Base-by-base conservation (phyloP, 2,888 invertebrate genomes). In the Dermolepida albohirtum region DNA sequence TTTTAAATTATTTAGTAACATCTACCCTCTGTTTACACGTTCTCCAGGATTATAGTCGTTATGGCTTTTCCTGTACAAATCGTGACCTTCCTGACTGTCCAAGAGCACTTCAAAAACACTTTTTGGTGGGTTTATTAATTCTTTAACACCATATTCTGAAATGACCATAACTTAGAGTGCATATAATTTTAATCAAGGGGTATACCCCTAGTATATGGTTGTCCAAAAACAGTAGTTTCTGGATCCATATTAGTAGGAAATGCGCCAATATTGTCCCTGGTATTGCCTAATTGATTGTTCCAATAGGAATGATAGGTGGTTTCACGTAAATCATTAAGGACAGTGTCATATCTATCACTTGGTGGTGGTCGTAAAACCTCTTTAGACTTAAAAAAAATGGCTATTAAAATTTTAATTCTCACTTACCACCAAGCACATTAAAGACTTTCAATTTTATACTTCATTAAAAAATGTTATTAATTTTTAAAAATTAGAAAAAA, bases 241-340 rank as follows among this genome's bases (percentile, higher is more conserved):
- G 80, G 80, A 68, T 84, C 80, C 75, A 85, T 79, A 27, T 70
- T 49, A 14, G 76, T 75, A 2, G 86, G 86, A 40, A 87, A 76
- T 51, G 83, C 81, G 2, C 84, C 80, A 62, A 78, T 74, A 16
- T 81, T 81, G 78, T 86, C 85, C 54, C 81, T 78, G 10, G 76
- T 74, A 75, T 78, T 83, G 29, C 86, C 86, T 12, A 85, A 70
- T 71, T 82, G 78, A 71, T 81, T 79, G 55, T 83, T 80, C 84
- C 85, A 86, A 67, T 84, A 85, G 11, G 84, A 82, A 39, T 78
- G 78, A 72, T 84, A 85, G n/a, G 82, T 77, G 1, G 86, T 85
- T 70, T 86, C 85, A 73, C 80, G 81, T 54, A 86, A 77, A 71
- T 87, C 85, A 6, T 78, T 77, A n/a, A 84, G 77, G 17, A 86